Base-by-base conservation (phyloP, 2,797 vertebrate genomes). In the Pseudomugil gertrudae region DNA sequence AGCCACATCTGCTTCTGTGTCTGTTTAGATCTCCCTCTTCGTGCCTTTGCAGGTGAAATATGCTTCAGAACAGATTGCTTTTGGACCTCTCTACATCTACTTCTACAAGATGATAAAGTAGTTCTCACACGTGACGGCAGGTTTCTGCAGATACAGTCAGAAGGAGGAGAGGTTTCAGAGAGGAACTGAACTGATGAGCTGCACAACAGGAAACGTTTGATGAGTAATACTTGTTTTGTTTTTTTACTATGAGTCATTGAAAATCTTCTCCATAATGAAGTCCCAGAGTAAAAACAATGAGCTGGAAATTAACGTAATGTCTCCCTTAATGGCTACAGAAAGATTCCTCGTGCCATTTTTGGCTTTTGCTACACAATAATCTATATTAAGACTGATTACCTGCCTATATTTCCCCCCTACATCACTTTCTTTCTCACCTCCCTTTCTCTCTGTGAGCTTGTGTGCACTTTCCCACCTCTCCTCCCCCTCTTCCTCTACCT, bases 401-500 rank as follows among this genome's bases (percentile, higher is more conserved):
- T 43, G 40, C 9, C 19, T 43, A 43, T 43, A 43, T 43, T 43
- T 43, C n/a, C 40, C n/a, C 40, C 19, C 17, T 43, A 19, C 40
- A n/a, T n/a, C 19, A n/a, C 19, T 43, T 9, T 43, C 17, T 40
- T 40, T 40, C 40, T n/a, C 19, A 43, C 40, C 19, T n/a, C 19
- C 17, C 40, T 15, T 43, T 8, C 38, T 40, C 40, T n/a, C 19
- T 9, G 19, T 43, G 40, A 17, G 40, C 19, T 43, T n/a, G 40
- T 43, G 40, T 43, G 40, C 63, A 60, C 19, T 55, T 72, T 19
- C 40, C 61, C 29, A 51, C 19, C n/a, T 52, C 59, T 30, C 17
- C 66, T 8, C 52, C n/a, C n/a, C n/a, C 56, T 61, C 57, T 59
- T 27, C 65, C 70, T 58, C 61, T 72, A 55, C 21, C 48, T 58